Percentiles rank a stretch among this genome's conserved stretches.
phyloP scores from a whole-genome alignment of 1,140 invertebrate species.

The Drosophila simulans region DNA sequence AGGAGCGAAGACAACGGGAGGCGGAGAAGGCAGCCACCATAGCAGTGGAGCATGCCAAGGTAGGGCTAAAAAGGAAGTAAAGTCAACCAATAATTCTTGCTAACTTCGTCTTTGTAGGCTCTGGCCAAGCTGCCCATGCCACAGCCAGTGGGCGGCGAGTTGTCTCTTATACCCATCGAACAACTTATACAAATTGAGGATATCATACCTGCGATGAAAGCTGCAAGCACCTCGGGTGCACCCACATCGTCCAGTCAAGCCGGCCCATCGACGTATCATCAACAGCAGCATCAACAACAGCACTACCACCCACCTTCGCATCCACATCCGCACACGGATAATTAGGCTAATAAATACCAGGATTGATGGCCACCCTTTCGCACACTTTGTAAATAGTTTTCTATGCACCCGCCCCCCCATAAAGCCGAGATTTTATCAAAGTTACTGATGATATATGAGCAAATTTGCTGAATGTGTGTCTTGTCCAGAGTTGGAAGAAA shows the following conservation, averaged over 20 bases:
- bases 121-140: slow-evolving; percentile 77
- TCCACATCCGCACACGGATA: slow-evolving; percentile 56
- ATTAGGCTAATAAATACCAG: slow-evolving; percentile 36
- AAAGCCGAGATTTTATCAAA: slow-evolving; percentile 42
- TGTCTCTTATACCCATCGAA: slow-evolving; percentile 92
- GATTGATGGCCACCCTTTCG: slow-evolving; percentile 11
- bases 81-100: background rate
- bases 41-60: slow-evolving; percentile 84
- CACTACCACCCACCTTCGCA: slow-evolving; percentile 50
- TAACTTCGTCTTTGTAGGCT: slow-evolving; percentile 38
- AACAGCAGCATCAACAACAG: slow-evolving; percentile 40
- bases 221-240: slow-evolving; percentile 36
- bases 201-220: slow-evolving; percentile 82
- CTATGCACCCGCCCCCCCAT: slow-evolving; percentile 55
- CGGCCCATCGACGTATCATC: slow-evolving; percentile 49
- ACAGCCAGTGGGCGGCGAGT: slow-evolving; percentile 88
- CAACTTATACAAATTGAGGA: slow-evolving; percentile 89
- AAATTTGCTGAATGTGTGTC: slow-evolving; percentile 81
- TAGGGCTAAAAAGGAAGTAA: slow-evolving; percentile 5
- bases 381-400: slow-evolving; percentile 76
- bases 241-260: slow-evolving; percentile 56
- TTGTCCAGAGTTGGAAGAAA: slow-evolving; percentile 77
- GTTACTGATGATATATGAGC: slow-evolving; percentile 62
- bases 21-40: slow-evolving; percentile 87
- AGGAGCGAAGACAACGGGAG: slow-evolving; percentile 90